A percentile compares a stretch with the other conserved stretches of the same genome.
These are phyloP conservation scores for Bombus fervidus DNA, from an alignment of 1,140 invertebrate species.

Conservation along the genomic window DNA sequence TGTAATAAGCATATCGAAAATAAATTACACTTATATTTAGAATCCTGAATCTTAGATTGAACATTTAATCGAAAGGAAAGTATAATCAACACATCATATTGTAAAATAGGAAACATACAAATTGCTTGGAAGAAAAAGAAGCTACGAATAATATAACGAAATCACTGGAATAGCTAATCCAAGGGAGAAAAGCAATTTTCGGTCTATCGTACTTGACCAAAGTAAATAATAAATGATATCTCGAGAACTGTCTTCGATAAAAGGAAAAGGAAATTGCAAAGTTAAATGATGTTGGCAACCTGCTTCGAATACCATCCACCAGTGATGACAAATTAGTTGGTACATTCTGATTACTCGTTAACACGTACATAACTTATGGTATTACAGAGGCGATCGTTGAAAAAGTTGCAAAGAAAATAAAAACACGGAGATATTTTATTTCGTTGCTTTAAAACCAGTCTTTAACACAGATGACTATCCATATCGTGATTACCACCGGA, in stretches of 20 bases:
- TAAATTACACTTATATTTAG: too few species aligned
- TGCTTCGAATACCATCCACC: background rate
- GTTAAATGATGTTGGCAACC: background rate
- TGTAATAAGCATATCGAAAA: too few species aligned
- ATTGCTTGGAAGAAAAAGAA: too few species aligned
- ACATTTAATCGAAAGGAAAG: too few species aligned
- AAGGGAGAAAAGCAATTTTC: too few species aligned
- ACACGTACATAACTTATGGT: background rate
- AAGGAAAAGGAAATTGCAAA: background rate
- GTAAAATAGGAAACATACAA: too few species aligned
- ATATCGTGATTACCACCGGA: background rate
- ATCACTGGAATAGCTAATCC: too few species aligned
- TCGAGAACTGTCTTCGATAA: background rate
- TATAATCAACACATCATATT: too few species aligned
- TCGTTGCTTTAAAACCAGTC: background rate
- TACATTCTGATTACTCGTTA: slow-evolving; percentile 1
- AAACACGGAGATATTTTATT: background rate
- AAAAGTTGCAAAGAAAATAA: background rate
- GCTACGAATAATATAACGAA: too few species aligned
- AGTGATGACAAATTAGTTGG: background rate
- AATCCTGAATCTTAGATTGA: too few species aligned
- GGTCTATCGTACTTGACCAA: too few species aligned
- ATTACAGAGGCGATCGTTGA: background rate
- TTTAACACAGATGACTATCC: background rate
- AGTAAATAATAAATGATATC: too few species aligned